Percentiles rank a stretch among this genome's conserved stretches.
phyloP scores from a whole-genome alignment of 1,140 invertebrate genomes.

The Brachionus koreanus region DNA sequence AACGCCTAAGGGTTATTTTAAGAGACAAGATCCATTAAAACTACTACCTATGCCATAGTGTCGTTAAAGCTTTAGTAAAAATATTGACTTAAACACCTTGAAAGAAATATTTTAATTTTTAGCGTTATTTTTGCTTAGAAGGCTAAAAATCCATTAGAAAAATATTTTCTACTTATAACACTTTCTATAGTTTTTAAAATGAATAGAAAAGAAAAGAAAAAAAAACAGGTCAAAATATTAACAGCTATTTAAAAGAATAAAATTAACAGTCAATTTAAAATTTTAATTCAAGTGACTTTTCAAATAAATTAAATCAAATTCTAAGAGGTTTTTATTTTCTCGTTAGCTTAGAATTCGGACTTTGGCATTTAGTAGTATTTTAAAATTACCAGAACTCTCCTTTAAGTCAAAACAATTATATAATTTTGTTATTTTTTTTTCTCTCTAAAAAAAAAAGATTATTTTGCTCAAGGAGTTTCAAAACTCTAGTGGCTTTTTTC shows the following conservation, averaged over 20 bases:
- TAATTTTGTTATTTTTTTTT: slow-evolving; percentile 19
- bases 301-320: slow-evolving; percentile 5
- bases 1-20: not conserved
- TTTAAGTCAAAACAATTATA: not conserved
- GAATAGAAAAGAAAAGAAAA: too few relatives aligned
- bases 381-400: not conserved
- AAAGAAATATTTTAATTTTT: not conserved
- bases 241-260: slow-evolving; percentile 23
- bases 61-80: not conserved
- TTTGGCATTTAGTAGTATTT: not conserved
- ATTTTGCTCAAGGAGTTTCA: not conserved
- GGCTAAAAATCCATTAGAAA: slow-evolving; percentile 35
- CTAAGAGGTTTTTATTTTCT: not conserved
- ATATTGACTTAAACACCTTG: not conserved
- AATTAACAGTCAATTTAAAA: slow-evolving; percentile 34
- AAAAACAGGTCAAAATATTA: slow-evolving; percentile 29
- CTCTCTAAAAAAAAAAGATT: not conserved
- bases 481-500: slow-evolving; percentile 20
- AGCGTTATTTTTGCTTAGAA: not conserved
- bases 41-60: not conserved
- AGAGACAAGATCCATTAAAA: not conserved
- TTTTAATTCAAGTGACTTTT: slow-evolving; percentile 16
- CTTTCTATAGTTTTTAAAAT: not conserved
- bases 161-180: slow-evolving; percentile 34
- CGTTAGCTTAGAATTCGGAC: not conserved